These are phyloP conservation scores for Cathartes aura DNA, from an alignment of 2,113 vertebrate species.

Conservation along the genomic window DNA sequence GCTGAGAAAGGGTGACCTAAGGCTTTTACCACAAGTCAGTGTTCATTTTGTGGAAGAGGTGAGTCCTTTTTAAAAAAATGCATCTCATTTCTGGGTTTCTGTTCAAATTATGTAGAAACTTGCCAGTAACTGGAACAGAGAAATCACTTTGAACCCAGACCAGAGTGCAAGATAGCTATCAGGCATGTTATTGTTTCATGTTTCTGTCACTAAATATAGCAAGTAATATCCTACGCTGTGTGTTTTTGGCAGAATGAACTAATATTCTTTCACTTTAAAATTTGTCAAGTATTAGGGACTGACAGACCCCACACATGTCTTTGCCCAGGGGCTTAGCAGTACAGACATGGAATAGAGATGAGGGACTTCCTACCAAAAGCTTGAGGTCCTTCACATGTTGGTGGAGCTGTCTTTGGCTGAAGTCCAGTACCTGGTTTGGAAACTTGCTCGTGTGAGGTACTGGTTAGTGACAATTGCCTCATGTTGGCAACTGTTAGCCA, in stretches of 20 bases:
- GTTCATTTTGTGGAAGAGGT: not conserved
- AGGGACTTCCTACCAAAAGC: not conserved
- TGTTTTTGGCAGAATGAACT: not conserved
- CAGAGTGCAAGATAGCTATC: not conserved
- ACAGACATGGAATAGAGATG: not conserved
- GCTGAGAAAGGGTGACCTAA: not conserved
- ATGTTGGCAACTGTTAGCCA: not conserved
- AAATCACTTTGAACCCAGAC: not conserved
- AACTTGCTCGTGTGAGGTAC: not conserved
- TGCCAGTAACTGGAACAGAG: not conserved
- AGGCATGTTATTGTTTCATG: not conserved
- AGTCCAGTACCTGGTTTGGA: not conserved
- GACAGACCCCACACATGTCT: not conserved
- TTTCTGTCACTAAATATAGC: not conserved
- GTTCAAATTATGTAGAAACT: not conserved
- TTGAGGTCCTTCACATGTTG: not conserved
- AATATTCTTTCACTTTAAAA: not conserved
- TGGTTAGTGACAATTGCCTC: not conserved
- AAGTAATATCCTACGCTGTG: not conserved
- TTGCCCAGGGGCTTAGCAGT: not conserved
- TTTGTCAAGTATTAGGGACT: not conserved
- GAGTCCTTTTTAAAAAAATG: not conserved
- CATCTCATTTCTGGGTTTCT: not conserved
- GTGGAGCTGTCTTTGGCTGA: not conserved
- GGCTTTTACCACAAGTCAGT: not conserved